Percentiles rank a stretch among this genome's conserved stretches.
Conservation (phyloP, 2,113 vertebrate species). For the Callocephalon fimbriatum region DNA sequence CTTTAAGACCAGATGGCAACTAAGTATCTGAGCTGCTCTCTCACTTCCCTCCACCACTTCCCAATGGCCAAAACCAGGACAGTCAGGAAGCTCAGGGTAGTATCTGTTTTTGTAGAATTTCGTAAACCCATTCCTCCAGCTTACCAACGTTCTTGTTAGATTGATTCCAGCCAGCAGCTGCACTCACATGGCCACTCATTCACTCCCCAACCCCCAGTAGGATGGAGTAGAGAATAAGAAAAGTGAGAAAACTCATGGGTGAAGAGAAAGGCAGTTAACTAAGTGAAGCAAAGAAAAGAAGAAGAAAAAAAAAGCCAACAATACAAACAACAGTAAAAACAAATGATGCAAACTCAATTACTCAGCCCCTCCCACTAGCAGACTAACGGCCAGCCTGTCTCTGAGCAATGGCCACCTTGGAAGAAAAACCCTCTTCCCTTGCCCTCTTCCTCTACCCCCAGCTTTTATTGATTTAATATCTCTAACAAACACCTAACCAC, state of each 20-base stretch:
- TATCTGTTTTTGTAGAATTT: not conserved
- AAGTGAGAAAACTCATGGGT: not conserved
- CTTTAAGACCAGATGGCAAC: not conserved
- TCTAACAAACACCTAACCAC: not conserved
- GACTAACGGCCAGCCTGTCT: not conserved
- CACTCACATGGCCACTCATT: not conserved
- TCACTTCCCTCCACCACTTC: not conserved
- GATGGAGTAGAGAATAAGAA: fast-evolving
- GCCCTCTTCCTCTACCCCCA: not conserved
- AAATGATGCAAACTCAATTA: not conserved
- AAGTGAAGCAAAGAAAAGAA: not conserved
- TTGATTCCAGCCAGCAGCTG: not conserved
- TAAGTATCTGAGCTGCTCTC: not conserved
- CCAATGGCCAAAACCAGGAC: not conserved
- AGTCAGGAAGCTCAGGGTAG: not conserved
- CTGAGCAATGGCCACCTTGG: not conserved
- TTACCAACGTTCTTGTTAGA: not conserved
- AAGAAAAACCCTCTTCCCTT: not conserved
- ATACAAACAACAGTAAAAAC: not conserved
- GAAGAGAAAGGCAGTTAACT: not conserved
- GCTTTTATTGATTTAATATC: not conserved
- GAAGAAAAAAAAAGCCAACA: not conserved
- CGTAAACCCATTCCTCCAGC: not conserved
- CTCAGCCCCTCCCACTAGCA: not conserved
- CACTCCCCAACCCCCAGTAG: fast-evolving